Evolutionary conservation across 2,113 vertebrate genomes (phyloP).

Genomic region (Ovis canadensis): DNA sequence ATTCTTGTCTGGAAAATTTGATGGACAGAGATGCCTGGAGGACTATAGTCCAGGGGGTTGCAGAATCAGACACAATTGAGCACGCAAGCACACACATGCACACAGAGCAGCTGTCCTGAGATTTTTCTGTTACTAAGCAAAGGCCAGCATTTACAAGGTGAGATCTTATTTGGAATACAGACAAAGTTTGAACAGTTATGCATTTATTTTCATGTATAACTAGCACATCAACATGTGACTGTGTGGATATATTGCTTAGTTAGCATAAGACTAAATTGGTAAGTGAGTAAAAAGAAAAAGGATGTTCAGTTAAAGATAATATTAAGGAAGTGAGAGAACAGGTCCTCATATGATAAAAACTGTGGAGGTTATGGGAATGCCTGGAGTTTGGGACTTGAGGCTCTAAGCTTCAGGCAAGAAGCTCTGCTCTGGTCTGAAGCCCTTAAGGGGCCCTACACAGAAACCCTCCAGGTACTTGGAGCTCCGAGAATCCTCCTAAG

Average conservation of each 20-base stretch:
- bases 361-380: background rate
- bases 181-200: rapidly evolving
- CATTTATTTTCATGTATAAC: slow-evolving; percentile 23
- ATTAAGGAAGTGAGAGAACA: background rate
- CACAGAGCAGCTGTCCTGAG: background rate
- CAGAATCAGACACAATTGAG: background rate
- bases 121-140: background rate
- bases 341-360: background rate
- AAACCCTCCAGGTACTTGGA: rapidly evolving
- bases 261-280: background rate
- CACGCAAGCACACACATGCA: rapidly evolving
- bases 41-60: background rate
- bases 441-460: background rate
- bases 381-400: background rate
- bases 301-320: background rate
- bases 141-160: rapidly evolving
- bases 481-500: rapidly evolving
- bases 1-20: background rate
- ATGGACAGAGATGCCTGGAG: background rate
- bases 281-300: background rate
- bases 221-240: background rate
- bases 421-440: background rate
- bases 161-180: background rate
- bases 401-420: background rate
- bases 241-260: background rate